Evolutionary conservation across 2,888 invertebrate species (phyloP).

Genomic region (Serripes groenlandicus): DNA sequence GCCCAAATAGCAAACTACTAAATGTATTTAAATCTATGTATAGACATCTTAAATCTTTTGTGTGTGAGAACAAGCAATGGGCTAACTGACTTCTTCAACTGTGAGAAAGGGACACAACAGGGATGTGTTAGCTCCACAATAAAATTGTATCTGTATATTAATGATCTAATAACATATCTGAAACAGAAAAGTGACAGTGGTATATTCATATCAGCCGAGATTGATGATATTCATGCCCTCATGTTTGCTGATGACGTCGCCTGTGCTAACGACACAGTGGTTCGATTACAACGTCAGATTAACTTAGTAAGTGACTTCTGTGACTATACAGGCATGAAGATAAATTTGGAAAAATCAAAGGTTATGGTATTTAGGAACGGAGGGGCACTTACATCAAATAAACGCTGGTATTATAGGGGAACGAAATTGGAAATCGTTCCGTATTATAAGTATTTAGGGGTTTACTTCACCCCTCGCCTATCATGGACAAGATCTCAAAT

Average conservation of each 20-base stretch:
- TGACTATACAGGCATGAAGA: too few species aligned
- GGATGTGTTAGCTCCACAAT: constrained; percentile 6
- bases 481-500: not conserved
- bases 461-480: not conserved
- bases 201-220: not conserved
- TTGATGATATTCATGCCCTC: not conserved
- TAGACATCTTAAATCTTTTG: constrained; percentile 2
- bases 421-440: not conserved
- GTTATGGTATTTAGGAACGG: constrained; percentile 8
- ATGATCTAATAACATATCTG: not conserved
- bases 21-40: not conserved
- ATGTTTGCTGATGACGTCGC: too few species aligned
- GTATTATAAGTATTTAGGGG: too few species aligned
- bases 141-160: not conserved
- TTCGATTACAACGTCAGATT: not conserved
- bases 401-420: constrained; percentile 1
- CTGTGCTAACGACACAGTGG: not conserved
- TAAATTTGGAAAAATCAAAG: too few species aligned
- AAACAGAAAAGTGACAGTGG: not conserved
- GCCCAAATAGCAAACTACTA: constrained; percentile 6
- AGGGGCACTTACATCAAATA: not conserved
- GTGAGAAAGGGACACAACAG: constrained; percentile 1
- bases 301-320: not conserved
- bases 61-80: not conserved
- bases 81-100: not conserved